Conservation (phyloP, 2,113 vertebrate species). For the Pelecanoides urinatrix region DNA sequence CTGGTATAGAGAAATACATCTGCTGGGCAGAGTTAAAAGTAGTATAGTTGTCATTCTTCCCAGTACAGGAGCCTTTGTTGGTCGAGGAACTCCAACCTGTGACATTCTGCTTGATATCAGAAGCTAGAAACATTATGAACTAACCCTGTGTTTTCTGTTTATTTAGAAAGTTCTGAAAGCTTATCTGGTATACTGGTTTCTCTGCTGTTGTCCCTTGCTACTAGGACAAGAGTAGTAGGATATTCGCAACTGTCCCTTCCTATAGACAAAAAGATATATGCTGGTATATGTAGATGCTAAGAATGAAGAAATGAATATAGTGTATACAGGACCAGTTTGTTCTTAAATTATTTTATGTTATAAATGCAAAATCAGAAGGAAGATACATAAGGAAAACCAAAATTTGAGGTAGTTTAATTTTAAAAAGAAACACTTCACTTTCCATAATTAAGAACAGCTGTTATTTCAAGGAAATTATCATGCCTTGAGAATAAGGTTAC, state of each 20-base stretch:
- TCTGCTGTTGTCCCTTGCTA: not conserved
- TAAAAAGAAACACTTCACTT: not conserved
- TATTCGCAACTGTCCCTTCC: not conserved
- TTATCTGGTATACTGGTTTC: not conserved
- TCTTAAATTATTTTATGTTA: not conserved
- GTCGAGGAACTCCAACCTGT: not conserved
- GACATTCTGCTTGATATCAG: not conserved
- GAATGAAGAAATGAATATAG: not conserved
- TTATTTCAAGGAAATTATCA: not conserved
- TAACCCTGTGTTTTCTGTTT: not conserved
- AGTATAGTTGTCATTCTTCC: not conserved
- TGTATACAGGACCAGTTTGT: not conserved
- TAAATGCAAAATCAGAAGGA: not conserved
- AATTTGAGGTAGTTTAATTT: not conserved
- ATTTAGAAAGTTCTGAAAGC: not conserved
- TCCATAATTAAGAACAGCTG: not conserved
- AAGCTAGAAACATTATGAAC: not conserved
- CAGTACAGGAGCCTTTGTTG: rapidly evolving
- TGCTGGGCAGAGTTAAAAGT: not conserved
- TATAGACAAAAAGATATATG: not conserved
- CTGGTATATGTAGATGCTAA: rapidly evolving
- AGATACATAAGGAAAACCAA: not conserved
- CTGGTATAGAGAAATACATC: not conserved
- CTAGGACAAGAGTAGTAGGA: not conserved
- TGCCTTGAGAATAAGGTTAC: not conserved